Conservation (phyloP, 2,113 vertebrate genomes). For the Gnathonemus longibarbis region DNA sequence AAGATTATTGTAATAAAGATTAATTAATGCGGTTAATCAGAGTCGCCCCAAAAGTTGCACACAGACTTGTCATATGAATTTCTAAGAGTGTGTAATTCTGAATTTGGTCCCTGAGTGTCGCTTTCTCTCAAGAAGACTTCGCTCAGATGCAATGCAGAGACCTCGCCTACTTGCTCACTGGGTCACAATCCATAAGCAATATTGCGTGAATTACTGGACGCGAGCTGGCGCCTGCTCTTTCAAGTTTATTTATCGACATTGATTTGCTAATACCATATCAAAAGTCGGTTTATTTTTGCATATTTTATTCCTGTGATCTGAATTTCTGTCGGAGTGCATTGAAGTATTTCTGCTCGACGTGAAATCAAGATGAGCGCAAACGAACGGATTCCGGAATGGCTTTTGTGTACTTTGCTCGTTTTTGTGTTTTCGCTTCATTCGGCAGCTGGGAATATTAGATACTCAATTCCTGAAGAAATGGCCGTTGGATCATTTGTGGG, state of each 20-base stretch:
- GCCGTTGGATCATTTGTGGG: slow-evolving; percentile 59
- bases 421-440: slow-evolving; percentile 32
- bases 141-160: not conserved
- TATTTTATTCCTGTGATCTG: not conserved
- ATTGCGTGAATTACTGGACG: not conserved
- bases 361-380: not conserved
- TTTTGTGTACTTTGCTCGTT: slow-evolving; percentile 26
- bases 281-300: not conserved
- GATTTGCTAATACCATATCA: not conserved
- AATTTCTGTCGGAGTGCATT: not conserved
- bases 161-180: not conserved
- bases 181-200: not conserved
- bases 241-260: not conserved
- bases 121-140: not conserved
- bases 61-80: not conserved
- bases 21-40: not conserved
- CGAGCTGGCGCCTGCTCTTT: not conserved
- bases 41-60: not conserved
- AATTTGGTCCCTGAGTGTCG: not conserved
- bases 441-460: slow-evolving; percentile 55
- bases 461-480: slow-evolving; percentile 67
- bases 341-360: not conserved
- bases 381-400: slow-evolving; percentile 7
- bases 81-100: not conserved
- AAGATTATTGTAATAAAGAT: not conserved